Evolutionary conservation across 2,888 invertebrate genomes (phyloP).

Genomic region (Serrognathus titanus): DNA sequence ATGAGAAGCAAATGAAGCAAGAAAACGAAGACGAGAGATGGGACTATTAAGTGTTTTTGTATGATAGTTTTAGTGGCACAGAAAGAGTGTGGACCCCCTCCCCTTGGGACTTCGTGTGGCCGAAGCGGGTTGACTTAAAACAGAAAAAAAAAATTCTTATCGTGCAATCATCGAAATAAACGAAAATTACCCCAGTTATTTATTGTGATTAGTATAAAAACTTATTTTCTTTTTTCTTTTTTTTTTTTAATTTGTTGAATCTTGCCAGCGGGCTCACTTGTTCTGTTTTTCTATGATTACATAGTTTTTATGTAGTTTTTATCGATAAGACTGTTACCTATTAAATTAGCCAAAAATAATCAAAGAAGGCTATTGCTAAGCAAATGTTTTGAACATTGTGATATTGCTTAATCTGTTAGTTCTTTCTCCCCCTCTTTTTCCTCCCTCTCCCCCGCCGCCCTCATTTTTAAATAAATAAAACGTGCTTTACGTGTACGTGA

Average conservation of each 20-base stretch:
- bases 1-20: conserved; percentile 36
- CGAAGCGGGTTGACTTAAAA: neutral
- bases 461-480: no score
- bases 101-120: neutral
- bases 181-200: conserved; percentile 39
- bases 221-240: conserved; percentile 16
- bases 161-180: conserved; percentile 35
- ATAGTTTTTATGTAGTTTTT: conserved; percentile 41
- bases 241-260: conserved; percentile 16
- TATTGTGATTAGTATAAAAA: conserved; percentile 40
- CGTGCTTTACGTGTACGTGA: no score
- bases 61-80: conserved; percentile 2
- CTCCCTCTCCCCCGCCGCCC: no score
- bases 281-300: conserved; percentile 19
- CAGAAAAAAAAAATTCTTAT: conserved; percentile 18
- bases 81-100: conserved; percentile 11
- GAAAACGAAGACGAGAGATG: conserved; percentile 58
- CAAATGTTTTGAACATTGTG: conserved; percentile 50
- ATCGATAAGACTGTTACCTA: conserved; percentile 51
- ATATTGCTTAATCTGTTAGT: conserved; percentile 40
- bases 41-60: conserved; percentile 52
- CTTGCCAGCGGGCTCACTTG: neutral
- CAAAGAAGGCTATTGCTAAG: conserved; percentile 41
- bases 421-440: conserved; percentile 8
- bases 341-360: conserved; percentile 37